phyloP scores from a whole-genome alignment of 2,888 invertebrate genomes.

The Ormyrus rosae region DNA sequence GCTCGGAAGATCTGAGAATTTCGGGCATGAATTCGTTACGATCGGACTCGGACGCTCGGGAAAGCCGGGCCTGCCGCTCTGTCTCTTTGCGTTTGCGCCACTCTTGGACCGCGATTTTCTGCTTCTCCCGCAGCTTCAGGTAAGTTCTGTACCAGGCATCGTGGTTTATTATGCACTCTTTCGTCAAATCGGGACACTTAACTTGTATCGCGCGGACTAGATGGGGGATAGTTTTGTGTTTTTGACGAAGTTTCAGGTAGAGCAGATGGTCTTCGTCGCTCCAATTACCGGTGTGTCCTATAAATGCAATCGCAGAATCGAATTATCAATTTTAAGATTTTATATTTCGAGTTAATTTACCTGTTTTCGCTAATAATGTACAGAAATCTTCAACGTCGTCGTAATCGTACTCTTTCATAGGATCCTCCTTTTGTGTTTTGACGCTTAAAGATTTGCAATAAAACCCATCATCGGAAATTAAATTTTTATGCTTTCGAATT shows the following conservation, averaged over 20 bases:
- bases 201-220: slow-evolving; percentile 65
- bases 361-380: slow-evolving; percentile 68
- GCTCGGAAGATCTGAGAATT: background rate
- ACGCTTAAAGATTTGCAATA: slow-evolving; percentile 20
- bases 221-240: slow-evolving; percentile 63
- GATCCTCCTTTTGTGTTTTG: slow-evolving; percentile 6
- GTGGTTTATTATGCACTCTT: slow-evolving; percentile 75
- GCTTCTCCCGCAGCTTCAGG: slow-evolving; percentile 73
- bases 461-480: slow-evolving; percentile 14
- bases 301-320: background rate
- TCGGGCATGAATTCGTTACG: background rate
- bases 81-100: slow-evolving; percentile 73
- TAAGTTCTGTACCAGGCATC: slow-evolving; percentile 77
- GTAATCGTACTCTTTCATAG: slow-evolving; percentile 55
- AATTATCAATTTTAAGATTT: no score
- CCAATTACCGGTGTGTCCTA: slow-evolving; percentile 72
- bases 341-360: slow-evolving; percentile 56
- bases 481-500: slow-evolving; percentile 64
- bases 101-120: slow-evolving; percentile 73
- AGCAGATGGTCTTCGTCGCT: slow-evolving; percentile 69
- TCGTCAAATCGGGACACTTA: slow-evolving; percentile 69
- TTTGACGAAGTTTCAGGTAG: slow-evolving; percentile 68
- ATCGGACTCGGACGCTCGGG: background rate
- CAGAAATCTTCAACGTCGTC: slow-evolving; percentile 66
- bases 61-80: background rate